Conservation (phyloP, 2,113 vertebrate genomes). For the Pteronura brasiliensis region DNA sequence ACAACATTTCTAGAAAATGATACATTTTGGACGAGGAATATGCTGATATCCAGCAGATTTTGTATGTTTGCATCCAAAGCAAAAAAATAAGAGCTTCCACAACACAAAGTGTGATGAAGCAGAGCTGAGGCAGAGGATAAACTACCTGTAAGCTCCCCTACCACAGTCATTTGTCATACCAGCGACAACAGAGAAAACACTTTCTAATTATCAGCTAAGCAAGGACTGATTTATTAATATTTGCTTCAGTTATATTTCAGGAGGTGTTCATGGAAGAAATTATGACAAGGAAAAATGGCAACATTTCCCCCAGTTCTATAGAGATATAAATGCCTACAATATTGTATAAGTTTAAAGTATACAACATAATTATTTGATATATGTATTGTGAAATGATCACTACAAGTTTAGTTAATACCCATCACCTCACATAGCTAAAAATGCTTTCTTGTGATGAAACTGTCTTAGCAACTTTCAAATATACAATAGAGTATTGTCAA, state of each 20-base stretch:
- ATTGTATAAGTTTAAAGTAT: background rate
- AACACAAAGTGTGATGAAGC: no score
- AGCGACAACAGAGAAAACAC: background rate
- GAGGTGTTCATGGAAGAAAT: background rate
- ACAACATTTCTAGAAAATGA: background rate
- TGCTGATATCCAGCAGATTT: background rate
- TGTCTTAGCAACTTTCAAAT: background rate
- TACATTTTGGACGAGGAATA: background rate
- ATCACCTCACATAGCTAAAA: background rate
- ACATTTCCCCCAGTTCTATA: background rate
- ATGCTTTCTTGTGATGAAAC: background rate
- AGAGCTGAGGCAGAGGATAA: background rate
- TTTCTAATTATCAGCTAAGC: background rate
- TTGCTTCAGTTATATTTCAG: background rate
- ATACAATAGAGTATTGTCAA: background rate
- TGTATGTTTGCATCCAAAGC: background rate
- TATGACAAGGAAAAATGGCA: background rate
- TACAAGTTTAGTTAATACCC: background rate
- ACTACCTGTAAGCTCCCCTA: background rate
- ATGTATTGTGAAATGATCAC: background rate
- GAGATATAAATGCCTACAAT: background rate
- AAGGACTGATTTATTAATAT: background rate
- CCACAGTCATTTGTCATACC: background rate
- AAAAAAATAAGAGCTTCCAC: background rate
- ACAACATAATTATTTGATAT: background rate